These are phyloP conservation scores for Dryobota labecula DNA, from an alignment of 2,888 invertebrate species.

Conservation along the genomic window DNA sequence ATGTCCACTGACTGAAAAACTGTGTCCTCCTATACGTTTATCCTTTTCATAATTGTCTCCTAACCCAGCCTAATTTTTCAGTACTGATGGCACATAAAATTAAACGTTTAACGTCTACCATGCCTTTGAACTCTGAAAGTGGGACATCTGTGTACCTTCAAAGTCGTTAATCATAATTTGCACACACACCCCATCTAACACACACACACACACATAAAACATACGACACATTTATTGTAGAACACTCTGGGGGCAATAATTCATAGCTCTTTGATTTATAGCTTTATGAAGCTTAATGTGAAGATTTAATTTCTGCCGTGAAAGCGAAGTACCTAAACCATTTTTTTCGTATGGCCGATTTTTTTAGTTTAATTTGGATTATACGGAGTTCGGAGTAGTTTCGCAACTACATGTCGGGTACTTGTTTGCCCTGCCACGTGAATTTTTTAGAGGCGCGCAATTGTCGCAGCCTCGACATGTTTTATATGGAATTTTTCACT, in stretches of 20 bases:
- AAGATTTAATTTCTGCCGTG: conserved; percentile 34
- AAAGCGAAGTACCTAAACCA: background rate
- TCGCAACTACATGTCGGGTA: no score
- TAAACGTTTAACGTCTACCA: conserved; percentile 6
- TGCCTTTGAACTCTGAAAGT: conserved; percentile 17
- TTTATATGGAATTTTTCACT: no score
- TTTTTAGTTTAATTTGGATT: background rate
- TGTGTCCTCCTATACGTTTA: background rate
- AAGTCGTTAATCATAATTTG: conserved; percentile 56
- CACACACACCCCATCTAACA: conserved; percentile 7
- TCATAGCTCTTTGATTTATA: conserved; percentile 59
- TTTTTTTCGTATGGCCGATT: background rate
- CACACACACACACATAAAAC: conserved; percentile 8
- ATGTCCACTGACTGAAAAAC: background rate
- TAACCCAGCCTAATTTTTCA: conserved; percentile 12
- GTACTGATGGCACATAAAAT: conserved; percentile 10
- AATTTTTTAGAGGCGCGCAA: no score
- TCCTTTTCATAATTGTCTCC: conserved; percentile 1
- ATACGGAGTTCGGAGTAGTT: no score
- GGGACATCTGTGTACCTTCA: conserved; percentile 25
- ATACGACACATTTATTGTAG: background rate
- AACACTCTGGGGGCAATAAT: conserved; percentile 40
- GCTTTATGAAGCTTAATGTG: conserved; percentile 36
- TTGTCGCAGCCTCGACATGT: no score
- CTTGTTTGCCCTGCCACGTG: no score